phyloP scores from a whole-genome alignment of 2,113 vertebrate species.

The Lathamus discolor region DNA sequence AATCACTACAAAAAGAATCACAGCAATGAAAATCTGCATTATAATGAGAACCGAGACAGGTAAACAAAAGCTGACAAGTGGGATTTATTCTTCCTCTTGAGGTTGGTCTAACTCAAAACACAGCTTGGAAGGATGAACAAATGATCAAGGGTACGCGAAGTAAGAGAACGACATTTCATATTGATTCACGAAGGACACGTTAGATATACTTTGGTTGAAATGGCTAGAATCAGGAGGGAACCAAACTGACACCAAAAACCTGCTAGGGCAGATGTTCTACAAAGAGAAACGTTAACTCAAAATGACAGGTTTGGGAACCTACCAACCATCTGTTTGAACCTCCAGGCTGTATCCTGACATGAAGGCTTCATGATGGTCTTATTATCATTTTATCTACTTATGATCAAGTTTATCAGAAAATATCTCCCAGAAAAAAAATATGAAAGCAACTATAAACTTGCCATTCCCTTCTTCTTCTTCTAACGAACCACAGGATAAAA shows the following conservation, averaged over 20 bases:
- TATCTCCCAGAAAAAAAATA: background rate
- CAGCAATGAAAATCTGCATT: background rate
- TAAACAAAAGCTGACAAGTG: background rate
- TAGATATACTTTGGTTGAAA: background rate
- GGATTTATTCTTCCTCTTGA: background rate
- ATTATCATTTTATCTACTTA: background rate
- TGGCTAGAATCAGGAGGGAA: background rate
- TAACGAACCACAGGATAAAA: background rate
- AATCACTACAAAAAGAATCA: background rate
- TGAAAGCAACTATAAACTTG: background rate
- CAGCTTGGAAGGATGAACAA: background rate
- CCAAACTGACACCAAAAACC: background rate
- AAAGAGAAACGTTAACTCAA: background rate
- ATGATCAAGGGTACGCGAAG: background rate
- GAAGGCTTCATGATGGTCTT: accelerated
- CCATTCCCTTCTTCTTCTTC: background rate
- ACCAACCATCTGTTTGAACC: background rate
- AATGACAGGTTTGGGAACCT: background rate
- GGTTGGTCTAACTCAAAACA: background rate
- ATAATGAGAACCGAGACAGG: background rate
- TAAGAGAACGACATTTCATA: background rate
- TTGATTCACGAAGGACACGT: background rate
- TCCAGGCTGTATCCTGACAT: background rate
- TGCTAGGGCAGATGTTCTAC: background rate
- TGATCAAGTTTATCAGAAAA: background rate